Evolutionary conservation across 1,140 invertebrate genomes (phyloP).

Genomic region (Oppia nitens): DNA sequence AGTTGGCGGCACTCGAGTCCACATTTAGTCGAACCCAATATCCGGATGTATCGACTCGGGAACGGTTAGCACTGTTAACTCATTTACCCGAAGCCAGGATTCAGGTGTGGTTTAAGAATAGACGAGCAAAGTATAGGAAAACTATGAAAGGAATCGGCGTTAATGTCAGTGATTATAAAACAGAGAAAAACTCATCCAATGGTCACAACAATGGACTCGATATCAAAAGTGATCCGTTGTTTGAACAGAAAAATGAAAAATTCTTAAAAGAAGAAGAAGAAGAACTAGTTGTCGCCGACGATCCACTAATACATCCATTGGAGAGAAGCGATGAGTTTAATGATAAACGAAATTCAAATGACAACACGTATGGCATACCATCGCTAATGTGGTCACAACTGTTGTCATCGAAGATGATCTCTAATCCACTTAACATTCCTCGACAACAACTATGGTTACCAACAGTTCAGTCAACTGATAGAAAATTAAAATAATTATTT

Average conservation of each 20-base stretch:
- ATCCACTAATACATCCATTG: not conserved
- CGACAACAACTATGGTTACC: not conserved
- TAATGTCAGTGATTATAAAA: not conserved
- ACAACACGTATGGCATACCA: not conserved
- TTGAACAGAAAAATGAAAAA: not conserved
- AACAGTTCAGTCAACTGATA: not conserved
- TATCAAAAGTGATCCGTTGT: not conserved
- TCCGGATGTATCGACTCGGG: constrained; percentile 24
- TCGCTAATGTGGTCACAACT: not conserved
- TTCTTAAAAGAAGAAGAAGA: no score
- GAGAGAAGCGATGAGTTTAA: not conserved
- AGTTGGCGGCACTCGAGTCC: constrained; percentile 21
- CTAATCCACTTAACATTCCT: not conserved
- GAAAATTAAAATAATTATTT: not conserved
- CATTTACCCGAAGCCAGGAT: constrained; percentile 24
- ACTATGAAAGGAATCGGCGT: not conserved
- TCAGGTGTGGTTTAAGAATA: constrained; percentile 65
- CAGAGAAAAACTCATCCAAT: not conserved
- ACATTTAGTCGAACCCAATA: constrained; percentile 24
- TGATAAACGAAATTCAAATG: not conserved
- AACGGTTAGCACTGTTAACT: constrained; percentile 23
- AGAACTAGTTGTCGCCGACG: not conserved
- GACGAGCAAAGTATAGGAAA: constrained; percentile 63
- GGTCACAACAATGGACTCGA: no score
- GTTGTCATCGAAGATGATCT: not conserved